Conservation (phyloP, 1,140 invertebrate species). For the Drosophila nasuta region DNA sequence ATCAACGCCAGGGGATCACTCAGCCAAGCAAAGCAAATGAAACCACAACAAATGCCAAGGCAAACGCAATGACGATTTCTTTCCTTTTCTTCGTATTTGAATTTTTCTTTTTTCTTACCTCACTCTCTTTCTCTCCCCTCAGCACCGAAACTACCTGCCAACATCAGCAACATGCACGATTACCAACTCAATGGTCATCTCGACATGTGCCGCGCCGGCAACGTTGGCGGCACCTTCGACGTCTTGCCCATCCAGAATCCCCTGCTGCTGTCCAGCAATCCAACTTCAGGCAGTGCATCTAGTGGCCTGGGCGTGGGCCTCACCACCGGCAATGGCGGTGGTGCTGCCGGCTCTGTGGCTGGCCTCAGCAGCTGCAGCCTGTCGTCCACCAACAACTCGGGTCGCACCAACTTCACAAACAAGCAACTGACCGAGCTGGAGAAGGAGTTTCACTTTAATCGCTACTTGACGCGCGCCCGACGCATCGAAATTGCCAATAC, state of each 20-base stretch:
- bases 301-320: slow-evolving; percentile 52
- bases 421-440: slow-evolving; percentile 99
- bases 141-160: slow-evolving; percentile 89
- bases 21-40: slow-evolving; percentile 28
- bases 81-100: slow-evolving; percentile 21
- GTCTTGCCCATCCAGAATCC: slow-evolving; percentile 83
- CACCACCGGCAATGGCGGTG: slow-evolving; percentile 31
- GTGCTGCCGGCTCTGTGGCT: slow-evolving; percentile 23
- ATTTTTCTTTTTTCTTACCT: slow-evolving; percentile 10
- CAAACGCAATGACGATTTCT: slow-evolving; percentile 43
- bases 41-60: slow-evolving; percentile 61
- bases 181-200: slow-evolving; percentile 82
- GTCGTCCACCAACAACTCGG: slow-evolving; percentile 90
- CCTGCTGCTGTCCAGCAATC: slow-evolving; percentile 81
- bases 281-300: slow-evolving; percentile 68
- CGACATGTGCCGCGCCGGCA: slow-evolving; percentile 73
- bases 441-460: slow-evolving; percentile 99
- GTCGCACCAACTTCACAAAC: slow-evolving; percentile 99
- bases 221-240: slow-evolving; percentile 41
- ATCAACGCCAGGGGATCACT: slow-evolving; percentile 77
- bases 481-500: slow-evolving; percentile 99
- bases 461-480: slow-evolving; percentile 97
- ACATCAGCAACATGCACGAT: slow-evolving; percentile 85
- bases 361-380: slow-evolving; percentile 68
- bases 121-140: slow-evolving; percentile 26